phyloP scores from a whole-genome alignment of 1,140 invertebrate genomes.

The Cydia fagiglandana region DNA sequence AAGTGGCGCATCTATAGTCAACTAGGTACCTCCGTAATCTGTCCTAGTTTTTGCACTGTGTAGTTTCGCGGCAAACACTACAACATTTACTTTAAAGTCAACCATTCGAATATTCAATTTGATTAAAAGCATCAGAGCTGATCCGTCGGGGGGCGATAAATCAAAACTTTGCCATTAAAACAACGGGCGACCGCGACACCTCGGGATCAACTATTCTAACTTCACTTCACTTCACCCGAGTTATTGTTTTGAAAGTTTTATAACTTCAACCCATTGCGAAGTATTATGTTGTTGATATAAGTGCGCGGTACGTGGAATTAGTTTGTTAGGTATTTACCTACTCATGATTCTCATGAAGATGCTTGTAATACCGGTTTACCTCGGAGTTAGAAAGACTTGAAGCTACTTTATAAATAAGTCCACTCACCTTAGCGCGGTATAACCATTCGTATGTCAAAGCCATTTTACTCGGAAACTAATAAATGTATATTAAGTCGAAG shows the following conservation, averaged over 20 bases:
- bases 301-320: slow-evolving; percentile 1
- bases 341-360: too few relatives aligned
- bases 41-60: background rate
- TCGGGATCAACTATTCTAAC: slow-evolving; percentile 59
- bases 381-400: too few relatives aligned
- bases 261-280: slow-evolving; percentile 50
- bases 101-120: slow-evolving; percentile 50
- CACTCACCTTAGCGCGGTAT: too few relatives aligned
- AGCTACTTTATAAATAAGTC: too few relatives aligned
- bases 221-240: slow-evolving; percentile 56
- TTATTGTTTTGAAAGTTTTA: slow-evolving; percentile 67
- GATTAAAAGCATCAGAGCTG: slow-evolving; percentile 52
- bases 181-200: slow-evolving; percentile 57
- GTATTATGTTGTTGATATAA: slow-evolving; percentile 24
- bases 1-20: background rate
- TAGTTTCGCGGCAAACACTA: background rate
- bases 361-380: too few relatives aligned
- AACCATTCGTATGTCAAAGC: too few relatives aligned
- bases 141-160: slow-evolving; percentile 54
- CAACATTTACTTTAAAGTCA: slow-evolving; percentile 40
- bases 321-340: background rate
- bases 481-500: too few relatives aligned
- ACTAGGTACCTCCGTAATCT: background rate
- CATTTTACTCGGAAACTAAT: too few relatives aligned
- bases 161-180: slow-evolving; percentile 72